Percentiles rank a stretch among this genome's conserved stretches.
phyloP scores from a whole-genome alignment of 2,888 invertebrate species.

The Lydus trimaculatus region DNA sequence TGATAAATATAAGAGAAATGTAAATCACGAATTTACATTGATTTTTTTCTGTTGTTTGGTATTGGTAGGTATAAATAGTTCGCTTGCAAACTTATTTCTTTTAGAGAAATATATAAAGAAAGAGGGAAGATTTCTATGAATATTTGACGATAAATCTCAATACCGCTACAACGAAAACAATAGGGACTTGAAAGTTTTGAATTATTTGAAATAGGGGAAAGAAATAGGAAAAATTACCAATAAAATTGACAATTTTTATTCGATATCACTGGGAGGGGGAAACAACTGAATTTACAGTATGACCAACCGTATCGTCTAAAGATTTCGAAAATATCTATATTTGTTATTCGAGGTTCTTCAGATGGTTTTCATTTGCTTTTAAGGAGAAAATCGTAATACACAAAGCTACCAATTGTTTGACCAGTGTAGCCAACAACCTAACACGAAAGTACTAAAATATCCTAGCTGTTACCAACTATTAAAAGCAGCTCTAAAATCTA shows the following conservation, averaged over 20 bases:
- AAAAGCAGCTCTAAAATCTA: no score
- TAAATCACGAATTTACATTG: not conserved
- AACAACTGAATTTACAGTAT: not conserved
- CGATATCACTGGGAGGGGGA: not conserved
- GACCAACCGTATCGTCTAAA: not conserved
- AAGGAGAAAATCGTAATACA: no score
- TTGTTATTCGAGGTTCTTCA: no score
- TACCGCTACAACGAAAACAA: slow-evolving; percentile 22
- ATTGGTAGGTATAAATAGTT: no score
- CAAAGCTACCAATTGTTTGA: no score
- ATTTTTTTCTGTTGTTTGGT: not conserved
- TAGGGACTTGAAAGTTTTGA: slow-evolving; percentile 23
- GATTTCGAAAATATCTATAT: not conserved
- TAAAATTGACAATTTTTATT: not conserved
- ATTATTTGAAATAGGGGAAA: not conserved
- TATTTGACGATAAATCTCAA: slow-evolving; percentile 34
- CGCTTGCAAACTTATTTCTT: not conserved
- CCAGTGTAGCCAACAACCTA: no score
- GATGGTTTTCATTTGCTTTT: no score
- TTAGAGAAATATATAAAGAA: slow-evolving; percentile 7
- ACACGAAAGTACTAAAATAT: no score
- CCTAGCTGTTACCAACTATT: no score
- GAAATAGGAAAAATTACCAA: not conserved
- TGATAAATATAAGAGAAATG: not conserved
- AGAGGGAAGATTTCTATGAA: slow-evolving; percentile 32